Conservation (phyloP, 92 coral and sea anemone genomes). For the Montipora capitata region DNA sequence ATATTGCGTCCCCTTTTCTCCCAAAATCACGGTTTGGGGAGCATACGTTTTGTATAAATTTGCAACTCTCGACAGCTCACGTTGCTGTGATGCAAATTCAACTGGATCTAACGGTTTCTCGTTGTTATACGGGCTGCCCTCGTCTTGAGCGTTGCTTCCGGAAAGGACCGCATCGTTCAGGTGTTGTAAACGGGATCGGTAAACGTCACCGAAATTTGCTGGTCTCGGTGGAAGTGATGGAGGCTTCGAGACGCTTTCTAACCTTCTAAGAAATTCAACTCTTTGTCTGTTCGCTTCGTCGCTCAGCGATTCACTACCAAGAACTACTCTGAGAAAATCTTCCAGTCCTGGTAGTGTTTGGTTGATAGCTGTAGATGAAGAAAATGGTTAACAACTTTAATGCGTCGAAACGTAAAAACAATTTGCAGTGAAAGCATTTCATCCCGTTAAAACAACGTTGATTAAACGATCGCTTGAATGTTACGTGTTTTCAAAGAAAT, state of each 20-base stretch:
- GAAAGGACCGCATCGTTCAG: conserved; percentile 60
- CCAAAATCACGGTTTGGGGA: conserved; percentile 32
- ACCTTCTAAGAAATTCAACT: conserved; percentile 86
- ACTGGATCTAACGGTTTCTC: conserved; percentile 76
- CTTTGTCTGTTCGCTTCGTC: conserved; percentile 94
- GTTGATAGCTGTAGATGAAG: conserved; percentile 86
- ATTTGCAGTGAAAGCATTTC: not conserved
- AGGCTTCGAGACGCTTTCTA: conserved; percentile 86
- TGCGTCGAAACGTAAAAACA: not conserved
- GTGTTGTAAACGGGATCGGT: conserved; percentile 48
- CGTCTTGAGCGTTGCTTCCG: conserved; percentile 73
- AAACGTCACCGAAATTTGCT: conserved; percentile 70
- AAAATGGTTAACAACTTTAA: not conserved
- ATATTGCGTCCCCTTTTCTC: conserved; percentile 36
- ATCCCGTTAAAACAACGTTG: conserved; percentile 16
- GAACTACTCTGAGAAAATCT: conserved; percentile 87
- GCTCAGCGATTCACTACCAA: conserved; percentile 94
- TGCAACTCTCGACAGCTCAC: conserved; percentile 81
- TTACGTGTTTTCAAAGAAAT: conserved; percentile 23
- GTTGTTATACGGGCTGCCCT: conserved; percentile 72
- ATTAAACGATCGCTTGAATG: conserved; percentile 32
- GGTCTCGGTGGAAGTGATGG: conserved; percentile 94
- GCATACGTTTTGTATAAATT: conserved; percentile 26
- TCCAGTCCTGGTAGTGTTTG: conserved; percentile 96
- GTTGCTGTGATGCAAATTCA: conserved; percentile 89